Base-by-base conservation (phyloP, 2,888 invertebrate genomes). In the Sturmia bella region DNA sequence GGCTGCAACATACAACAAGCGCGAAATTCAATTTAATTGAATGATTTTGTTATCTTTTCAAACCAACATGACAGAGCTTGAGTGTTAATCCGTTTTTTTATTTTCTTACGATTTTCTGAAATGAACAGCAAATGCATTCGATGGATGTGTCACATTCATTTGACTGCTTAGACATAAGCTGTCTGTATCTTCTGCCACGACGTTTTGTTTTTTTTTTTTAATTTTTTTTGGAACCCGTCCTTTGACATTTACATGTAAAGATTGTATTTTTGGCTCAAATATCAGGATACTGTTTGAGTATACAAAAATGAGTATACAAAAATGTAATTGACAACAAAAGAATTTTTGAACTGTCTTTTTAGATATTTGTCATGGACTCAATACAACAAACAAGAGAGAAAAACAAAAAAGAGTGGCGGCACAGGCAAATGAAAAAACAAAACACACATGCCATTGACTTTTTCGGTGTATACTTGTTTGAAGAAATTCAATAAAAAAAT, bases 341-440 rank as follows among this genome's bases (percentile, higher is more conserved):
- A 81, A 74, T 81, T 77, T 59, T 45, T 50, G 19, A 64, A 64
- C 64, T 77, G 73, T 59, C 77, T 37, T 77, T 56, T 77, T 45
- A 69, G 73, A 45, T 74, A 81, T 81, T 81, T 81, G 63, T 77
- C 77, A 45, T 64, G 77, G 57, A 69, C 69, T 77, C 57, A 73
- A 73, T 77, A 56, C 56, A n/a, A n/a, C n/a, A n/a, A n/a, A 32
- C 24, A 32, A 19, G 2, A 9, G 15, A 5, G 15, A 7, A 64
- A 21, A 56, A 45, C 54, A 56, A 13, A 1, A 32, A 64, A 24
- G n/a, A n/a, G n/a, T n/a, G n/a, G n/a, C n/a, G n/a, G 32, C 2
- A 41, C 17, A 27, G 5, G 13, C 11, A 11, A 24, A 9, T 9
- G 41, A 19, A n/a, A 5, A 37, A 50, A 66, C 48, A 21, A 39